These are phyloP conservation scores for Falco columbarius DNA, from an alignment of 2,797 vertebrate genomes.

Conservation along the genomic window DNA sequence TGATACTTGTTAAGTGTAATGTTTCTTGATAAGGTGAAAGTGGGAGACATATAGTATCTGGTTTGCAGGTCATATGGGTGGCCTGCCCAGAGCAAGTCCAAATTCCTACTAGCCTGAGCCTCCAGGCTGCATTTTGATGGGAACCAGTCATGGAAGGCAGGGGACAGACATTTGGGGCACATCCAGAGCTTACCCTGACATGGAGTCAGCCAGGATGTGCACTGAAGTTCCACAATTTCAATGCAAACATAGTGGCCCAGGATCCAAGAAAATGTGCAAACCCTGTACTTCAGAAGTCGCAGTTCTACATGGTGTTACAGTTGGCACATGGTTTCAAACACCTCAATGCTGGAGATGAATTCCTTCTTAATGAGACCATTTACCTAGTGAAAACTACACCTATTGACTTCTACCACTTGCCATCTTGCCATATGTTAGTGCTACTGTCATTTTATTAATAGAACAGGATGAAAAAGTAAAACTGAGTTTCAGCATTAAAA, in stretches of 20 bases:
- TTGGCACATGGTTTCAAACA: background rate
- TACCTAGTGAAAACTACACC: background rate
- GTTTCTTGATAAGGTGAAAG: background rate
- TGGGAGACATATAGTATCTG: background rate
- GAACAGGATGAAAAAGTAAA: background rate
- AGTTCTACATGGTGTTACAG: background rate
- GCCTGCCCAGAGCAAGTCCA: background rate
- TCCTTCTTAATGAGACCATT: background rate
- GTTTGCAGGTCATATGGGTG: background rate
- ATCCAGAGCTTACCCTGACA: background rate
- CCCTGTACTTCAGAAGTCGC: background rate
- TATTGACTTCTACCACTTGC: background rate
- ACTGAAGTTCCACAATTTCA: background rate
- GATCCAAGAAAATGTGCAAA: background rate
- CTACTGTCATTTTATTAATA: background rate
- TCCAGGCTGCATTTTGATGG: background rate
- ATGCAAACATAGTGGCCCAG: background rate
- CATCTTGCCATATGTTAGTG: background rate
- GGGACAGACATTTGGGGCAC: background rate
- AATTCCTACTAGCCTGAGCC: background rate
- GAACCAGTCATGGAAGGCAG: background rate
- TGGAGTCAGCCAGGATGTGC: background rate
- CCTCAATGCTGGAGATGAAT: background rate
- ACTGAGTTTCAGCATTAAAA: background rate
- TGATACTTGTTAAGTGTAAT: background rate